Percentiles rank a stretch among this genome's conserved stretches.
Conservation (phyloP, 2,888 invertebrate species). For the Dolomedes plantarius region DNA sequence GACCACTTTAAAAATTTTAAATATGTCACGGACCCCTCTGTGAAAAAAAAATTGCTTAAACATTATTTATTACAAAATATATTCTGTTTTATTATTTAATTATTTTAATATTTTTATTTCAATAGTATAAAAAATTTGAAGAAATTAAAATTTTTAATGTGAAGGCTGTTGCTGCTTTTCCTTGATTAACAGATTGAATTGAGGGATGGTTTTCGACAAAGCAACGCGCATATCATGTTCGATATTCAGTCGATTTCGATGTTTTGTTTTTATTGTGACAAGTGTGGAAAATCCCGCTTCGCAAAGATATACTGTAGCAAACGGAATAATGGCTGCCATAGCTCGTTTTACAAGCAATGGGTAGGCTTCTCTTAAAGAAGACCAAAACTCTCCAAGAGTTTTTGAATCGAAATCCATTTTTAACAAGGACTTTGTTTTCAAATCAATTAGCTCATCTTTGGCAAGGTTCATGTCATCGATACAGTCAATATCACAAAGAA, state of each 20-base stretch:
- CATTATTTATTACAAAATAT: slow-evolving; percentile 43
- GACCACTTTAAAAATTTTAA: slow-evolving; percentile 37
- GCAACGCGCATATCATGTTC: slow-evolving; percentile 44
- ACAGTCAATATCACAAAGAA: slow-evolving; percentile 52
- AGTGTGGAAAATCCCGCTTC: slow-evolving; percentile 39
- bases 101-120: slow-evolving; percentile 48
- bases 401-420: slow-evolving; percentile 47
- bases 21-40: slow-evolving; percentile 53
- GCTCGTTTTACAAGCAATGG: slow-evolving; percentile 24
- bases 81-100: slow-evolving; percentile 17
- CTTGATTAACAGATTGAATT: slow-evolving; percentile 49
- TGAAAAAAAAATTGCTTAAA: slow-evolving; percentile 50
- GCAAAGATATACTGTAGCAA: slow-evolving; percentile 45
- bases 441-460: slow-evolving; percentile 53
- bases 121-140: slow-evolving; percentile 47
- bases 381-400: slow-evolving; percentile 26
- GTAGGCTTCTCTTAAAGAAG: slow-evolving; percentile 20
- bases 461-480: slow-evolving; percentile 50
- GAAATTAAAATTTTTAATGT: slow-evolving; percentile 47
- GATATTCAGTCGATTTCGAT: slow-evolving; percentile 44
- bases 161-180: slow-evolving; percentile 47
- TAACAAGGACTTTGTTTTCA: slow-evolving; percentile 42
- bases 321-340: slow-evolving; percentile 54
- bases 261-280: slow-evolving; percentile 39
- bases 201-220: slow-evolving; percentile 51